These are phyloP conservation scores for Mesoclemmys tuberculata DNA, from an alignment of 2,113 vertebrate genomes.

Conservation along the genomic window DNA sequence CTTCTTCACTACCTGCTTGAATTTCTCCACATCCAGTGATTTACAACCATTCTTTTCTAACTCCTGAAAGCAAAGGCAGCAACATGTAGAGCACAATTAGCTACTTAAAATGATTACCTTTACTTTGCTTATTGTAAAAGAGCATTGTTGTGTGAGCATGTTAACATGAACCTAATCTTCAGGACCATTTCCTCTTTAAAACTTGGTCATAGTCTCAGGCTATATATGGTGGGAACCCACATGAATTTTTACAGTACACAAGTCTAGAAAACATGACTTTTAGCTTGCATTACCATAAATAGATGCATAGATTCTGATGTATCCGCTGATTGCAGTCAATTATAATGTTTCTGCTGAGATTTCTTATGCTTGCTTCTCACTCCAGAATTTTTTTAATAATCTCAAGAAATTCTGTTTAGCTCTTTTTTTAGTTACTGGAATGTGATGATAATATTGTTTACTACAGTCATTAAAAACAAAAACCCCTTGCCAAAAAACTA, in stretches of 20 bases:
- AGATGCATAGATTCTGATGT: neutral
- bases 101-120: neutral
- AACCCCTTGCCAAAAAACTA: neutral
- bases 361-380: neutral
- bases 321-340: neutral
- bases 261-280: neutral
- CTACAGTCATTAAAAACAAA: neutral
- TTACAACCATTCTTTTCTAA: slow-evolving; percentile 66
- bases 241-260: neutral
- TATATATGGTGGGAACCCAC: neutral
- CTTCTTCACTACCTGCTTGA: slow-evolving; percentile 76
- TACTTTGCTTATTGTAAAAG: neutral
- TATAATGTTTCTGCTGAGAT: neutral
- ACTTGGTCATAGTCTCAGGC: neutral
- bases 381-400: neutral
- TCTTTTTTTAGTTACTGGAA: neutral
- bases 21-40: slow-evolving; percentile 71
- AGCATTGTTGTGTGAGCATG: neutral
- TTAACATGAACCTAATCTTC: neutral
- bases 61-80: slow-evolving; percentile 64
- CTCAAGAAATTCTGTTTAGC: neutral
- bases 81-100: neutral
- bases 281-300: neutral
- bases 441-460: neutral
- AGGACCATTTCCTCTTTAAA: neutral